phyloP scores from a whole-genome alignment of 2,888 invertebrate genomes.

The Steinernema scapterisci region DNA sequence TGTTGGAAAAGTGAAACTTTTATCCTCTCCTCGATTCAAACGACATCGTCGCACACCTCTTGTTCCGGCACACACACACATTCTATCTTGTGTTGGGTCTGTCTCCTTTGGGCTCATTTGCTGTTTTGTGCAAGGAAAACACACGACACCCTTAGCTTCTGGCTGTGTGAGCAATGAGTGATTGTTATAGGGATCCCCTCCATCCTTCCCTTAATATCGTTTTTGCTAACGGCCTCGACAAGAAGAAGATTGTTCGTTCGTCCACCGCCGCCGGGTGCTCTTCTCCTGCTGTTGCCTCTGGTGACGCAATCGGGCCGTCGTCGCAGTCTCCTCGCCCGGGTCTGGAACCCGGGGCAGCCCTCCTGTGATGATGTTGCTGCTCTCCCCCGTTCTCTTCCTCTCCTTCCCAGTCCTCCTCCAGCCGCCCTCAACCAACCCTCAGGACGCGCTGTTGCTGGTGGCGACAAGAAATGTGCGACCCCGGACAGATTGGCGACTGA shows the following conservation, averaged over 20 bases:
- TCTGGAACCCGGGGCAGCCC: constrained; percentile 23
- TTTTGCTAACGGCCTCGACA: background rate
- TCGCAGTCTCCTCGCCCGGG: background rate
- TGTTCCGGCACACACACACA: background rate
- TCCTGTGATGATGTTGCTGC: too few species aligned
- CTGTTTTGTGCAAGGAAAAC: background rate
- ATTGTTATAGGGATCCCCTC: constrained; percentile 22
- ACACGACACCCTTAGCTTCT: background rate
- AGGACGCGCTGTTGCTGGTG: background rate
- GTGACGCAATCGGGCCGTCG: constrained; percentile 19
- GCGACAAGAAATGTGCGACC: background rate
- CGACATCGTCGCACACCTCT: background rate
- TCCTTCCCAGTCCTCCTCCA: background rate
- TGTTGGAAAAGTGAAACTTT: background rate
- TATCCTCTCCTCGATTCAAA: background rate
- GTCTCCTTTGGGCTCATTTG: background rate
- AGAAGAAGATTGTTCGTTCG: background rate
- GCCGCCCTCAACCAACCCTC: constrained; percentile 8
- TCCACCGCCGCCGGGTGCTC: background rate
- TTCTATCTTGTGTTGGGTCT: background rate
- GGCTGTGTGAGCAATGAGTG: background rate
- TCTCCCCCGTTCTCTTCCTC: background rate
- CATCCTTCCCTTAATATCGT: constrained; percentile 12
- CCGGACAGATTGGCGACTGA: background rate
- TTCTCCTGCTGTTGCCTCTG: background rate